Conservation (phyloP, 1,140 invertebrate species). For the Lasioglossum albipes region DNA sequence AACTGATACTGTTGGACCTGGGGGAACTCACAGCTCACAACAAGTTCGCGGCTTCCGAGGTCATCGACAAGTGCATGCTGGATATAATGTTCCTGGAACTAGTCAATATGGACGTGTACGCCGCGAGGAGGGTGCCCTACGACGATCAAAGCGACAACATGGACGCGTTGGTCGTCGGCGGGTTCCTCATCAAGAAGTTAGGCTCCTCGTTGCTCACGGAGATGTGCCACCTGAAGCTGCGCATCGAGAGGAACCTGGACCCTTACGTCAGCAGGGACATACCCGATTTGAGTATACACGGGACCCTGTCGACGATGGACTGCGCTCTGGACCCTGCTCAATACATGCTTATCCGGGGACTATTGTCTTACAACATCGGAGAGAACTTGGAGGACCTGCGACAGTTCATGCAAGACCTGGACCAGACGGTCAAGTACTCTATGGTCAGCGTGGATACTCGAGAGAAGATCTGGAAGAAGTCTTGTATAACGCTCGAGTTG, state of each 20-base stretch:
- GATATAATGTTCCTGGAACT: slow-evolving; percentile 90
- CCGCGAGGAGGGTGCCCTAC: slow-evolving; percentile 81
- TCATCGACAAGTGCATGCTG: slow-evolving; percentile 82
- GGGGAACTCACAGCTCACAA: slow-evolving; percentile 91
- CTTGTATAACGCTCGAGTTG: slow-evolving; percentile 90
- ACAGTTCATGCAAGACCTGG: slow-evolving; percentile 69
- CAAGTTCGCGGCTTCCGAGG: slow-evolving; percentile 84
- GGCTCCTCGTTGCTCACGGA: slow-evolving; percentile 87
- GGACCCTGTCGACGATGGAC: slow-evolving; percentile 91
- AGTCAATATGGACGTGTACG: slow-evolving; percentile 91
- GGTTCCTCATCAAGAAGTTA: slow-evolving; percentile 80
- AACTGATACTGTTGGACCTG: slow-evolving; percentile 90
- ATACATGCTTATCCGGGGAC: slow-evolving; percentile 92
- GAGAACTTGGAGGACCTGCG: slow-evolving; percentile 89
- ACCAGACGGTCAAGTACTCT: slow-evolving; percentile 58
- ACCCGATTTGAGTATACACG: slow-evolving; percentile 92
- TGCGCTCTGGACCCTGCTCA: slow-evolving; percentile 91
- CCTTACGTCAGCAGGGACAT: slow-evolving; percentile 84
- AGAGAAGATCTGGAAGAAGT: slow-evolving; percentile 85
- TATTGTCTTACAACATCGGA: slow-evolving; percentile 95
- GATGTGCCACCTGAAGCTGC: slow-evolving; percentile 89
- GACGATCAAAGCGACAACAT: slow-evolving; percentile 47
- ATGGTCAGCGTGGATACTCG: slow-evolving; percentile 46
- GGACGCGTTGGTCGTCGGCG: slow-evolving; percentile 77
- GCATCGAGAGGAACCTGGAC: slow-evolving; percentile 92